A percentile compares a stretch with the other conserved stretches of the same genome.
Evolutionary conservation across 2,888 invertebrate genomes (phyloP).

Genomic region (Dynastes maya): DNA sequence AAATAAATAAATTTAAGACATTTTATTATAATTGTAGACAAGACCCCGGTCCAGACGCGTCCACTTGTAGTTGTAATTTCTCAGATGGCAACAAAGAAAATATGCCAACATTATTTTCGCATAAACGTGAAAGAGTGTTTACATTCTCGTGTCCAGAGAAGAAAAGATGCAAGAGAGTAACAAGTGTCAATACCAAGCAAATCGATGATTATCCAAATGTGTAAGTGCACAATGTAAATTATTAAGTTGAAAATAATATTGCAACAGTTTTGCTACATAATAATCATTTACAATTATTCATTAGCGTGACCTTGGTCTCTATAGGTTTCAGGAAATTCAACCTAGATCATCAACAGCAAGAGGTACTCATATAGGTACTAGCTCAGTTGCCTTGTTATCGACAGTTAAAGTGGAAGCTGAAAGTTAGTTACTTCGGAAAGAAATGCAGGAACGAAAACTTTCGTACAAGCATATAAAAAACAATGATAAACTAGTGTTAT

Average conservation of each 20-base stretch:
- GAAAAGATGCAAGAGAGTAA: background rate
- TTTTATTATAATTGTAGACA: background rate
- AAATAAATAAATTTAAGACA: background rate
- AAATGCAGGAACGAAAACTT: background rate
- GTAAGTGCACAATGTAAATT: background rate
- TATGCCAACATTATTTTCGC: background rate
- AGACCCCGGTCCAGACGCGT: background rate
- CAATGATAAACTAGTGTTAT: conserved; percentile 9
- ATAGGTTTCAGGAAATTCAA: background rate
- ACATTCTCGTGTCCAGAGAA: conserved; percentile 14
- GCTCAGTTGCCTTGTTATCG: background rate
- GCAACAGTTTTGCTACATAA: background rate
- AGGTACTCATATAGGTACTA: too few species aligned
- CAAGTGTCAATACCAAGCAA: background rate
- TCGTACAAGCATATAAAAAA: background rate
- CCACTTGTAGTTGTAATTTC: background rate
- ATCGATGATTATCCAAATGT: background rate
- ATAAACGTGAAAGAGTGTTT: background rate
- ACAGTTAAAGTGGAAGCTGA: background rate
- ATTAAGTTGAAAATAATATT: background rate
- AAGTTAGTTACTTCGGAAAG: background rate
- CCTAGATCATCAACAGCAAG: background rate
- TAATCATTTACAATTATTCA: background rate
- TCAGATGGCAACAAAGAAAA: conserved; percentile 20
- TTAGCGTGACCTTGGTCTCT: background rate